Conservation (phyloP, 1,140 invertebrate species). For the Brachionus koreanus region DNA sequence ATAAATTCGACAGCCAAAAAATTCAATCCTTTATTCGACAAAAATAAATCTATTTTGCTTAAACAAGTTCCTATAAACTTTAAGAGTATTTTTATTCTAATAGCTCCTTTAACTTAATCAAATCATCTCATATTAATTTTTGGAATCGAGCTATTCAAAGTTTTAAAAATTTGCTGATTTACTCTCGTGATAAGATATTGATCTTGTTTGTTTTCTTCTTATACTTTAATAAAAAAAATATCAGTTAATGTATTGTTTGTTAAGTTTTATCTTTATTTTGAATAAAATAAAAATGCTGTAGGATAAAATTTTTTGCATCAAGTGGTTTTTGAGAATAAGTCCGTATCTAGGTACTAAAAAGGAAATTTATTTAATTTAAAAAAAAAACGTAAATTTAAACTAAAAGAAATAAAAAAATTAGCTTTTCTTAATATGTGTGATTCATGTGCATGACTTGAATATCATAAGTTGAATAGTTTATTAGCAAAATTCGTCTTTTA, state of each 20-base stretch:
- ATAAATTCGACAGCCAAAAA: neutral
- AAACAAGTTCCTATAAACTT: neutral
- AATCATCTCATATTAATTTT: neutral
- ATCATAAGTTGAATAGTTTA: too few species aligned
- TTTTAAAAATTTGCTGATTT: neutral
- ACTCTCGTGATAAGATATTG: neutral
- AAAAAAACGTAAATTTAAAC: too few species aligned
- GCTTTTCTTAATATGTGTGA: too few species aligned
- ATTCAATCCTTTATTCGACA: neutral
- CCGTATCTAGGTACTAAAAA: too few species aligned
- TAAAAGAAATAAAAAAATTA: too few species aligned
- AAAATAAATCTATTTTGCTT: neutral
- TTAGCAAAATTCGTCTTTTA: too few species aligned
- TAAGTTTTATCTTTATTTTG: neutral
- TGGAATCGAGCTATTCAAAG: neutral
- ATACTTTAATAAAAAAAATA: neutral
- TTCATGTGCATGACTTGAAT: too few species aligned
- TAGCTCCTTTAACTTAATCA: neutral
- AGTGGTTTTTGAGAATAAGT: too few species aligned
- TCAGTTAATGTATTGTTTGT: neutral
- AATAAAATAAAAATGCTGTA: too few species aligned
- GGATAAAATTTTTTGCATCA: too few species aligned
- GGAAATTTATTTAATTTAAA: too few species aligned
- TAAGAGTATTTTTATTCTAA: neutral
- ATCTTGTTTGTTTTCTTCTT: neutral